Evolutionary conservation across 2,888 invertebrate species (phyloP), one percentile per base, ranked within the genome.

Genomic region (Eueremaeus valkanovi): DNA sequence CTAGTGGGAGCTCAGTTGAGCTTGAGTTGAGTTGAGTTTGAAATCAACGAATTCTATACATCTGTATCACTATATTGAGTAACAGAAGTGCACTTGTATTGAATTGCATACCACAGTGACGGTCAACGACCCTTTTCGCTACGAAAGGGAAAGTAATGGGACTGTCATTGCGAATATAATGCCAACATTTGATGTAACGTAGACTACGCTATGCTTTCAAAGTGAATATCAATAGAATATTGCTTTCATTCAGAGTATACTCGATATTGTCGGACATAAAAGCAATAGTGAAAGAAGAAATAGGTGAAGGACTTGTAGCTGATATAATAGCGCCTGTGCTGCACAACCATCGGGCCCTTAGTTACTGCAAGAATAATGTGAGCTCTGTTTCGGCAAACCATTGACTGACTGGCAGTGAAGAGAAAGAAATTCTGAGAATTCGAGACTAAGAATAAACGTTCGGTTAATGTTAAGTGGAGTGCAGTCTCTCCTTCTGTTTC

Each of bases 91-190:
- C 33, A 31, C 63, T 5, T 63, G 33, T 33, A 63, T 63, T 63
- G 33, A 63, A 63, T 63, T 63, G 63, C 63, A 63, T 63, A 63
- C 63, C 63, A 63, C 3, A 63, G 31, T 63, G 31, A 33, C 31
- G 63, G 63, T 63, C 63, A 63, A 31, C 63, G 63, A 63, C 63
- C 63, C 63, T 63, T 31, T 31, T n/a, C n/a, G 5, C 29, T 13
- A 18, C 63, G 63, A 63, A 63, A 63, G 63, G 33, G 63, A 63
- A 63, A 63, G 63, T 63, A 63, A 63, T 63, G 63, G 29, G 63
- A 63, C 33, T 63, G 63, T 63, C 16, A 63, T 63, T 31, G 58
- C 16, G 58, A 24, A 58, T 24, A 24, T 21, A 21, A 58, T 58
- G 18, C 21, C 16, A 11, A 24, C 27, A 58, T 58, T 58, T 58